Evolutionary conservation across 2,888 invertebrate genomes (phyloP).

Genomic region (Ephialtes manifestator): DNA sequence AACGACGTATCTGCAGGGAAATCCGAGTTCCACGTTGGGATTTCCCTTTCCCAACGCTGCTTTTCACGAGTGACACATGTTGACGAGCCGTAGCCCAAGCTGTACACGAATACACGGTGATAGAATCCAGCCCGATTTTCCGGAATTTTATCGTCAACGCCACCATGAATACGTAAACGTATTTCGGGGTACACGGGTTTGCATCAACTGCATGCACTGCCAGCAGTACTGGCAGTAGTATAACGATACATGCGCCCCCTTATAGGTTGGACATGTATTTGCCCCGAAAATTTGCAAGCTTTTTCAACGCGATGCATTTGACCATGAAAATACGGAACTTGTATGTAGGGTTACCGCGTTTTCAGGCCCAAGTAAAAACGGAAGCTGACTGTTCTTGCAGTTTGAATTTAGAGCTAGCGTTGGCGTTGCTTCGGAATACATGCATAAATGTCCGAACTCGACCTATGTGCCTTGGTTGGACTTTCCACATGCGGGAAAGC

Average conservation of each 20-base stretch:
- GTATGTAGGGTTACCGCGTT: background rate
- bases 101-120: conserved; percentile 21
- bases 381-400: conserved; percentile 31
- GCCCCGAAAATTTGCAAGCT: conserved; percentile 49
- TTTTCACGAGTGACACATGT: conserved; percentile 27
- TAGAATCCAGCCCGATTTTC: conserved; percentile 42
- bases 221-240: background rate
- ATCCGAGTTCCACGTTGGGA: background rate
- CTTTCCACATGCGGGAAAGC: conserved; percentile 20
- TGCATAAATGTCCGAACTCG: conserved; percentile 28
- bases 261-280: background rate
- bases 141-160: conserved; percentile 53
- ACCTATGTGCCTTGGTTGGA: conserved; percentile 7
- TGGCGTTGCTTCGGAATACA: conserved; percentile 1
- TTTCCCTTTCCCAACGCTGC: background rate
- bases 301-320: conserved; percentile 47
- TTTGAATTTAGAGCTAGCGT: background rate
- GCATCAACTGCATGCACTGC: conserved; percentile 12
- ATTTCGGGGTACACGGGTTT: conserved; percentile 16
- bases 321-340: conserved; percentile 33
- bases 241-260: conserved; percentile 3
- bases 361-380: conserved; percentile 23
- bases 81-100: conserved; percentile 15
- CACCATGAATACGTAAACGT: conserved; percentile 47
- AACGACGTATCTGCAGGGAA: conserved; percentile 2